Evolutionary conservation across 1,140 invertebrate species (phyloP), one percentile per base, ranked within the genome.

Genomic region (Cotesia glomerata): DNA sequence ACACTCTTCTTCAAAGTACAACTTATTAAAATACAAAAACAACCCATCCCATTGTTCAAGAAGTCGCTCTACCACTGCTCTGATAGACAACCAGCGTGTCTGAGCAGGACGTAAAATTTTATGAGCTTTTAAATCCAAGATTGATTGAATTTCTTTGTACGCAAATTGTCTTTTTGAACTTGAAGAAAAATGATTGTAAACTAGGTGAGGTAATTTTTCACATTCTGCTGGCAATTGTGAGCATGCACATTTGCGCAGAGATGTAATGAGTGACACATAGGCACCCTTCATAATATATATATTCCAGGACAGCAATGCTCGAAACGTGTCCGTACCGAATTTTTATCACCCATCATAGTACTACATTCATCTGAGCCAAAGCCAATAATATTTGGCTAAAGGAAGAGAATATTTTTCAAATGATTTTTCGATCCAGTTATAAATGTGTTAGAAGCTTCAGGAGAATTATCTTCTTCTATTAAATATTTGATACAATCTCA

Each of bases 261-360:
- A 68, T 84, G 79, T 36, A 83, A 73, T 13, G 84, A 85, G 75
- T 86, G 84, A n/a, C n/a, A 67, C 85, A 86, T 26, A 85, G 73
- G 79, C 83, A 87, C n/a, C n/a, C 78, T 86, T 87, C 11, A 78
- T 69, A 13, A n/a, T n/a, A 84, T 74, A 34, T 74, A 69, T 7
- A 85, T 79, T 11, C 79, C 80, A 45, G 82, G 81, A 64, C 73
- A 81, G 35, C 68, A 34, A 49, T 78, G 54, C 61, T 59, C 32
- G 49, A 85, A 74, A 64, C 79, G 34, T n/a, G 51, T 52, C 14
- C 77, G 73, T 8, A 85, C 79, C n/a, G 81, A 85, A 76, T 85
- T 84, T n/a, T 78, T n/a, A 7, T 16, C 49, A 3, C 83, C 85
- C 77, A 86, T 80, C 85, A 84, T 85, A 0, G 74, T 78, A 71